These are phyloP conservation scores for Baryphthengus martii DNA, from an alignment of 2,113 vertebrate species.

Conservation along the genomic window DNA sequence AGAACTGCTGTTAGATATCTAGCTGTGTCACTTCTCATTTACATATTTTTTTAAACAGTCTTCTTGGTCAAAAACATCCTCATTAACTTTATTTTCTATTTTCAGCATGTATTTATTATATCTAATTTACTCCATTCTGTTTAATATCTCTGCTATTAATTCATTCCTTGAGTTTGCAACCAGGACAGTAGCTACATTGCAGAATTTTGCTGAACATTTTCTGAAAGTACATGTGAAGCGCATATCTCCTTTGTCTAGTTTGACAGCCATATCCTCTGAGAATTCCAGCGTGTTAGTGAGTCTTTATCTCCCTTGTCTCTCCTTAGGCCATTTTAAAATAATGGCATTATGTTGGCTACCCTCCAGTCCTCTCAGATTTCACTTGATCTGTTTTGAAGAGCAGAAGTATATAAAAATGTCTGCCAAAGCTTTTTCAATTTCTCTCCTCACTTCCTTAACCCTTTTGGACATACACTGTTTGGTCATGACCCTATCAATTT, in stretches of 20 bases:
- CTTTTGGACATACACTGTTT: neutral
- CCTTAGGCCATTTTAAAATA: constrained; percentile 41
- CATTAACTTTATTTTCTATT: constrained; percentile 17
- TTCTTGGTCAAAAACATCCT: neutral
- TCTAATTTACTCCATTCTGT: neutral
- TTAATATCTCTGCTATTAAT: constrained; percentile 6
- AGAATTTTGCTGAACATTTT: constrained; percentile 37
- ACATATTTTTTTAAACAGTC: neutral
- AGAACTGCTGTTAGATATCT: neutral
- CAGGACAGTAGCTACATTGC: neutral
- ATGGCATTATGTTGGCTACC: constrained; percentile 1
- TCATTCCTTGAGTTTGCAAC: constrained; percentile 20
- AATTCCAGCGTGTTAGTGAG: constrained; percentile 40
- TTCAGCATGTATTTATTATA: constrained; percentile 8
- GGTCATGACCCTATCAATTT: constrained; percentile 8
- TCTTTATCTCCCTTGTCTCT: constrained; percentile 18
- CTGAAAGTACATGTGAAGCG: neutral
- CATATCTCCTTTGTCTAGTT: constrained; percentile 20
- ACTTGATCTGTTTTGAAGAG: constrained; percentile 36
- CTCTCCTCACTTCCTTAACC: constrained; percentile 15
- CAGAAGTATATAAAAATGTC: constrained; percentile 26
- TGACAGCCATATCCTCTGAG: constrained; percentile 32
- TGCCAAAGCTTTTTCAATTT: constrained; percentile 38
- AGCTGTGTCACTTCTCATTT: neutral
- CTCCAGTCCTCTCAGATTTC: constrained; percentile 12